phyloP scores from a whole-genome alignment of 2,888 invertebrate genomes.

The Lithosia quadra region DNA sequence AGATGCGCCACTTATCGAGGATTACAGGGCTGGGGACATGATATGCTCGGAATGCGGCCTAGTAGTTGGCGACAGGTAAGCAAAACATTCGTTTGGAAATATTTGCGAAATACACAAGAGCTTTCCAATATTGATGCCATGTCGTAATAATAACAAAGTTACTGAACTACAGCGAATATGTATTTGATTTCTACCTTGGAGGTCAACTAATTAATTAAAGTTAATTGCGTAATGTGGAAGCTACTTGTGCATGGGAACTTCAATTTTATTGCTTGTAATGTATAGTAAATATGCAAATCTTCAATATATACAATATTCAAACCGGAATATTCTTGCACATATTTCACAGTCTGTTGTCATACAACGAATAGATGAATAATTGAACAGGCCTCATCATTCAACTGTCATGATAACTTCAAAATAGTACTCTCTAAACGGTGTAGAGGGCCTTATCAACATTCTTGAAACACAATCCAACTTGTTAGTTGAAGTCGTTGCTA shows the following conservation, averaged over 20 bases:
- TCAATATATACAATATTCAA: not conserved
- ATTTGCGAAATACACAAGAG: constrained; percentile 63
- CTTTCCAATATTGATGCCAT: constrained; percentile 58
- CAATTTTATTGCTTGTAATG: constrained; percentile 31
- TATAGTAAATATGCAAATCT: not conserved
- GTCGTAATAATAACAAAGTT: constrained; percentile 63
- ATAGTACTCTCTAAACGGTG: not conserved
- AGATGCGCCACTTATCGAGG: constrained; percentile 98
- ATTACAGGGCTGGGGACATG: constrained; percentile 99
- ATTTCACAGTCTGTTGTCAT: not conserved
- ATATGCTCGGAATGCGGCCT: constrained; percentile 99
- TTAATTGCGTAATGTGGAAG: constrained; percentile 56
- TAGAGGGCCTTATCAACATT: too few species aligned
- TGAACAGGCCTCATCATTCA: not conserved
- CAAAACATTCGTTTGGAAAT: constrained; percentile 61
- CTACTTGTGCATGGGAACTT: constrained; percentile 44
- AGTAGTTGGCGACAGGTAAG: constrained; percentile 98
- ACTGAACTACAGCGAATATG: constrained; percentile 57
- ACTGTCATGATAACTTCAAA: not conserved
- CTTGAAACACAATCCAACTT: too few species aligned
- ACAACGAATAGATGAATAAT: not conserved
- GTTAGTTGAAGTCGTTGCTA: too few species aligned
- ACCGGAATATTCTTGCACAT: not conserved
- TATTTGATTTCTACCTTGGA: constrained; percentile 64
- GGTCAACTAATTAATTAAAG: constrained; percentile 53